A percentile compares a stretch with the other conserved stretches of the same genome.
Conservation (phyloP, 2,888 invertebrate species). For the Osmoderma eremita region DNA sequence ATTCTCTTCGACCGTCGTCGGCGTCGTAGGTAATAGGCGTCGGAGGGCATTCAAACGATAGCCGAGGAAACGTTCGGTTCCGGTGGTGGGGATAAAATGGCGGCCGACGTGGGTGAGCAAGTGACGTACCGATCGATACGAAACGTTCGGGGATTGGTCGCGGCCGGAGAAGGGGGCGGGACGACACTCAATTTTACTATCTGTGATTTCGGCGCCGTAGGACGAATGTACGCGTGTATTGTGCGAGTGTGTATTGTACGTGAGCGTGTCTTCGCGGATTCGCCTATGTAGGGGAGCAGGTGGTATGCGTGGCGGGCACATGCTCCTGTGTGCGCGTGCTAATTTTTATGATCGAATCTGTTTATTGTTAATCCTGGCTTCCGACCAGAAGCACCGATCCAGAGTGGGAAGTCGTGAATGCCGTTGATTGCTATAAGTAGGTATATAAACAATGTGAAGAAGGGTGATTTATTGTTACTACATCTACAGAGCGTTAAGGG, state of each 20-base stretch:
- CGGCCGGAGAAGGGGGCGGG: constrained; percentile 56
- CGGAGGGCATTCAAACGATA: constrained; percentile 35
- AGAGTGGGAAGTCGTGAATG: too few species aligned
- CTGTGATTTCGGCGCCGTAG: constrained; percentile 55
- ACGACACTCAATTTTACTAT: constrained; percentile 57
- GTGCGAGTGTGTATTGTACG: constrained; percentile 45
- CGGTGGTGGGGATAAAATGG: constrained; percentile 60
- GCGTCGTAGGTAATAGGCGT: constrained; percentile 9
- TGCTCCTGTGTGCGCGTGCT: constrained; percentile 46
- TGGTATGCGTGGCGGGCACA: background rate
- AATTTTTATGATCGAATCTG: constrained; percentile 48
- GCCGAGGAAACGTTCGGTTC: constrained; percentile 46
- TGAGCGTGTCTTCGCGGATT: background rate
- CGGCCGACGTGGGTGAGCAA: constrained; percentile 60
- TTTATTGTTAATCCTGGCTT: constrained; percentile 20
- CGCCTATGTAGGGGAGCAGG: too few species aligned
- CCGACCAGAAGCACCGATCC: too few species aligned
- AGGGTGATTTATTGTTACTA: too few species aligned
- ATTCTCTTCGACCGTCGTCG: background rate
- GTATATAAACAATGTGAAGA: too few species aligned
- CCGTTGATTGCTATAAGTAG: too few species aligned
- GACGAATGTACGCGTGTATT: constrained; percentile 32
- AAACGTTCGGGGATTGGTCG: constrained; percentile 61
- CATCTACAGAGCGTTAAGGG: too few species aligned
- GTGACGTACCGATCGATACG: constrained; percentile 64